Evolutionary conservation across 2,888 invertebrate species (phyloP).

Genomic region (Osedax fenrisi): DNA sequence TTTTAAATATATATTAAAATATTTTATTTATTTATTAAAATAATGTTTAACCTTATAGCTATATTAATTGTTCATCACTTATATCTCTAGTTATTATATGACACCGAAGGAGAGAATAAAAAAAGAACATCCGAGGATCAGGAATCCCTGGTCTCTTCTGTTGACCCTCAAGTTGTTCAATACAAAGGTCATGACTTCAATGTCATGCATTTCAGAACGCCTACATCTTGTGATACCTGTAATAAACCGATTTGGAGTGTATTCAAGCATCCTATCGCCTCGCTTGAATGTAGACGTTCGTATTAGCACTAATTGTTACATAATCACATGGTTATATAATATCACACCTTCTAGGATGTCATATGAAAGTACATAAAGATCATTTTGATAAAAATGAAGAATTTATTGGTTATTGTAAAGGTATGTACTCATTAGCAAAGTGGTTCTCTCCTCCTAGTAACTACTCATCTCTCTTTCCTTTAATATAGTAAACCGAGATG

Average conservation of each 20-base stretch:
- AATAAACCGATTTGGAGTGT: conserved; percentile 91
- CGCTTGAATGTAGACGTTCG: conserved; percentile 83
- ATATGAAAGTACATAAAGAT: conserved; percentile 91
- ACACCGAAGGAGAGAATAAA: conserved; percentile 72
- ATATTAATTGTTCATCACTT: too few relatives aligned
- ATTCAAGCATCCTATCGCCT: conserved; percentile 91
- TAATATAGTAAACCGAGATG: conserved; percentile 76
- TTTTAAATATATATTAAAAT: too few relatives aligned
- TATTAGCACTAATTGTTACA: too few relatives aligned
- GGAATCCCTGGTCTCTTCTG: conserved; percentile 52
- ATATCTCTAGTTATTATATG: too few relatives aligned
- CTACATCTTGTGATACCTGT: conserved; percentile 93
- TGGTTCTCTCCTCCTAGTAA: too few relatives aligned
- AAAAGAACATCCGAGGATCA: conserved; percentile 47
- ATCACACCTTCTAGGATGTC: conserved; percentile 69
- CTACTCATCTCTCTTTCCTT: too few relatives aligned
- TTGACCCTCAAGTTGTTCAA: too few relatives aligned
- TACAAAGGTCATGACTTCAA: conserved; percentile 90
- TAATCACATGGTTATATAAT: too few relatives aligned
- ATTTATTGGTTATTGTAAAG: conserved; percentile 79
- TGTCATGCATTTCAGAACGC: conserved; percentile 91
- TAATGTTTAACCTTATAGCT: too few relatives aligned
- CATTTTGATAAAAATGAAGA: conserved; percentile 77
- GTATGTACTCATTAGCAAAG: too few relatives aligned
- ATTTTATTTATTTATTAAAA: too few relatives aligned